Evolutionary conservation across 2,888 invertebrate species (phyloP), one percentile per base, ranked within the genome.

Genomic region (Apamea monoglypha): DNA sequence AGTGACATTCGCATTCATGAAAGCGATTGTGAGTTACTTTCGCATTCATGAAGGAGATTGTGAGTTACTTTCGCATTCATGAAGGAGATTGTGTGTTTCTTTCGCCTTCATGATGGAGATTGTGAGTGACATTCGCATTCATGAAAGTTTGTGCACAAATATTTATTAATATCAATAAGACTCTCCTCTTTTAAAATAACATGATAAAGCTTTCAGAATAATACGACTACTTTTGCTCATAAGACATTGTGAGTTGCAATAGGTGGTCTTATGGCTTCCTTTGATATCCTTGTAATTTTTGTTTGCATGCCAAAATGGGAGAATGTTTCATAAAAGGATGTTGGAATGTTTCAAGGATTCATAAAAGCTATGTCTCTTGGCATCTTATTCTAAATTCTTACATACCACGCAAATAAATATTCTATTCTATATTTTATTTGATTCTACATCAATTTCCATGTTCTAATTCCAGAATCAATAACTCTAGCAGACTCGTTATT

Each of bases 401-500:
- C 10, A 21, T 32, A 10, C 21, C 4, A 10, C 12, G 5, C 36
- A 12, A 36, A 21, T 12, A 64, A 64, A 64, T 64, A 32, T 12
- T 36, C 21, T 36, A 64, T 21, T 63, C 63, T 4, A 32, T 63
- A 36, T 64, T 64, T 12, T 12, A 36, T 36, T 64, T 21, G 64
- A 32, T 63, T 36, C 10, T 64, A 92, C 74, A 68, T 36, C 1
- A 18, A 40, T 29, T 32, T 32, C 2, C 8, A 29, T 61, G 2
- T 50, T 63, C 7, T 14, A 2, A 72, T 93, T 95, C 74, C 94
- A 98, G 99, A 98, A 95, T 99, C 99, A 0, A 99, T 99, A 95
- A 97, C 97, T 3, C 98, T 99, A 94, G 99, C 99, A 0, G 98
- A 99, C 92, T 98, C 98, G 82, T 96, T 99, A 81, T 99, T 99